phyloP scores from a whole-genome alignment of 2,888 invertebrate genomes.

The Ctenicera cuprea region DNA sequence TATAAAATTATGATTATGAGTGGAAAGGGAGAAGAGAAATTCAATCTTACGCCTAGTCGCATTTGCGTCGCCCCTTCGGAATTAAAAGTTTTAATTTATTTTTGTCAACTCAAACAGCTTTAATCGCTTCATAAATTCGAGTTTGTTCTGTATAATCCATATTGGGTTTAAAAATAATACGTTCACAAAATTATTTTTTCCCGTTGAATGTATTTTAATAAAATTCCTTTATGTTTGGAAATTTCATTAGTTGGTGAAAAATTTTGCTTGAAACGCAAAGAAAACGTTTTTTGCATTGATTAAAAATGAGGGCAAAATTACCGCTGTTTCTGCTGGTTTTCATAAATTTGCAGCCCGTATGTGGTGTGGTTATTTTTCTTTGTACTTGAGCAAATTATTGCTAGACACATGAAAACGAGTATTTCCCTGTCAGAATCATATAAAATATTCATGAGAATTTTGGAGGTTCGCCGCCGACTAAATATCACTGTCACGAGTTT shows the following conservation, averaged over 20 bases:
- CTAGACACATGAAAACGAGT: too few relatives aligned
- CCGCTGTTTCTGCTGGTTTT: too few relatives aligned
- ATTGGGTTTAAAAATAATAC: neutral
- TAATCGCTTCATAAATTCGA: conserved; percentile 2
- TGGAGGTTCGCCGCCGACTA: too few relatives aligned
- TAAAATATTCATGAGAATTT: too few relatives aligned
- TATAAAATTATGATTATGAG: neutral
- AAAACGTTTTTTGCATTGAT: too few relatives aligned
- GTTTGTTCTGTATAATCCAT: neutral
- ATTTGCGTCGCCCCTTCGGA: neutral
- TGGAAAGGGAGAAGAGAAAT: neutral
- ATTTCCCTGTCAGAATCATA: too few relatives aligned
- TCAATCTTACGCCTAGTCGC: neutral
- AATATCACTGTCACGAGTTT: too few relatives aligned
- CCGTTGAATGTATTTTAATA: neutral
- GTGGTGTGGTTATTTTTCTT: too few relatives aligned
- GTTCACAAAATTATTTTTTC: neutral
- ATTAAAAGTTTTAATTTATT: conserved; percentile 20
- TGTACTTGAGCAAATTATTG: too few relatives aligned
- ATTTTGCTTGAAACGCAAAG: too few relatives aligned
- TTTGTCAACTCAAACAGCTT: conserved; percentile 2
- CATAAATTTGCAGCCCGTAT: too few relatives aligned
- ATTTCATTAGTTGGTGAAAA: neutral
- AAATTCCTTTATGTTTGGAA: neutral
- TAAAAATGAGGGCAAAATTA: too few relatives aligned